A percentile compares a stretch with the other conserved stretches of the same genome.
phyloP scores from a whole-genome alignment of 2,113 vertebrate species.

The Erythrocebus patas region DNA sequence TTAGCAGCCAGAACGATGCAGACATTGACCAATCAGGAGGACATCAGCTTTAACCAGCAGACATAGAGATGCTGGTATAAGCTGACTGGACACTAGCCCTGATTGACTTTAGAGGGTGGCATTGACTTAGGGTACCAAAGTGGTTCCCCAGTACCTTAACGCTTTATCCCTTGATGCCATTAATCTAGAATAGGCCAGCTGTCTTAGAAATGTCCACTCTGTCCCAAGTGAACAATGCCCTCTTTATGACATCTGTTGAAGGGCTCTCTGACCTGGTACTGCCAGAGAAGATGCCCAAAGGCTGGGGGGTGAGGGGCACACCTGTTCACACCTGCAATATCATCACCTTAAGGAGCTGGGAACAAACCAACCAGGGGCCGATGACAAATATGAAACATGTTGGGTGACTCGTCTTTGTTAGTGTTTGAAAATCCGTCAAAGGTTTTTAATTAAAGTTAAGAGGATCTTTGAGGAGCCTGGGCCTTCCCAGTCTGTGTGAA shows the following conservation, averaged over 20 bases:
- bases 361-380: not conserved
- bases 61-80: fast-evolving
- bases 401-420: slow-evolving; percentile 43
- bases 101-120: not conserved
- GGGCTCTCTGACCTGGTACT: no score
- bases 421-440: slow-evolving; percentile 67
- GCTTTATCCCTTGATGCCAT: not conserved
- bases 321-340: no score
- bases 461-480: not conserved
- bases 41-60: fast-evolving
- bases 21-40: not conserved
- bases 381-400: not conserved
- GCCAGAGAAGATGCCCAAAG: not conserved
- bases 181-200: no score
- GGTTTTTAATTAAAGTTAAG: slow-evolving; percentile 79
- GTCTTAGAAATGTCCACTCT: not conserved
- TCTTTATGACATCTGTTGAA: not conserved
- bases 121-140: not conserved
- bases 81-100: fast-evolving
- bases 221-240: no score
- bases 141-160: not conserved
- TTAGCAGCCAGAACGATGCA: not conserved
- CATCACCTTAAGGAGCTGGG: not conserved
- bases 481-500: slow-evolving; percentile 53
- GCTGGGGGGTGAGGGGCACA: fast-evolving